These are phyloP conservation scores for Drosophila recens DNA, from an alignment of 2,888 invertebrate genomes.

Conservation along the genomic window DNA sequence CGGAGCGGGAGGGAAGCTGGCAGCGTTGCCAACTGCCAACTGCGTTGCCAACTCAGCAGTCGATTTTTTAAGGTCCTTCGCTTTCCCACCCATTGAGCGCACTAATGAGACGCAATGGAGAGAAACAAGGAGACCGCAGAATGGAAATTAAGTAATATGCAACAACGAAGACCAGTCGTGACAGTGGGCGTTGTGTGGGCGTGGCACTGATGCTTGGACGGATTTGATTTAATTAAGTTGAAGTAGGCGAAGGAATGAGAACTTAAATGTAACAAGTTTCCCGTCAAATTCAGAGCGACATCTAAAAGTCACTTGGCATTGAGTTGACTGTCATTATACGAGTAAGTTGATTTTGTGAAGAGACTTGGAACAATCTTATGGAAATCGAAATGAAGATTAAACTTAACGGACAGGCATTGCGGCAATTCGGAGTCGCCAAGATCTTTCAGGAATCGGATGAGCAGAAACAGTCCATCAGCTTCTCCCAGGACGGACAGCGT, in stretches of 20 bases:
- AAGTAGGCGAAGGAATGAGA: constrained; percentile 24
- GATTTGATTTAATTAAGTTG: constrained; percentile 70
- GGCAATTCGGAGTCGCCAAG: constrained; percentile 44
- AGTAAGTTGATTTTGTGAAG: neutral
- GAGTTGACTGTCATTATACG: constrained; percentile 19
- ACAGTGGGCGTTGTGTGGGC: constrained; percentile 39
- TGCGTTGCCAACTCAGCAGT: constrained; percentile 57
- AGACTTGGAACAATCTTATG: neutral
- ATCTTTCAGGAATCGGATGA: constrained; percentile 25
- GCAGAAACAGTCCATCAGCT: constrained; percentile 40
- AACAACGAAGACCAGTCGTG: constrained; percentile 36
- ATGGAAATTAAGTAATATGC: constrained; percentile 73
- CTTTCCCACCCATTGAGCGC: neutral
- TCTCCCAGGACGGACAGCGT: constrained; percentile 41
- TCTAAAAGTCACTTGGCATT: constrained; percentile 13
- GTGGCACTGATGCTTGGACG: constrained; percentile 35
- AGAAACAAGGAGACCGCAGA: constrained; percentile 46
- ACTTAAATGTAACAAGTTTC: neutral
- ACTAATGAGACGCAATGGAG: constrained; percentile 69
- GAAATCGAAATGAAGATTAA: constrained; percentile 11
- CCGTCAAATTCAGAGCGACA: neutral
- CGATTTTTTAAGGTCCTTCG: constrained; percentile 33
- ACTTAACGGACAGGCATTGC: constrained; percentile 37
- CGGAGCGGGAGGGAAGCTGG: neutral
- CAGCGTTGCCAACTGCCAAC: constrained; percentile 40